Evolutionary conservation across 2,113 vertebrate genomes (phyloP), one percentile per base, ranked within the genome.

Genomic region (Camelus dromedarius): DNA sequence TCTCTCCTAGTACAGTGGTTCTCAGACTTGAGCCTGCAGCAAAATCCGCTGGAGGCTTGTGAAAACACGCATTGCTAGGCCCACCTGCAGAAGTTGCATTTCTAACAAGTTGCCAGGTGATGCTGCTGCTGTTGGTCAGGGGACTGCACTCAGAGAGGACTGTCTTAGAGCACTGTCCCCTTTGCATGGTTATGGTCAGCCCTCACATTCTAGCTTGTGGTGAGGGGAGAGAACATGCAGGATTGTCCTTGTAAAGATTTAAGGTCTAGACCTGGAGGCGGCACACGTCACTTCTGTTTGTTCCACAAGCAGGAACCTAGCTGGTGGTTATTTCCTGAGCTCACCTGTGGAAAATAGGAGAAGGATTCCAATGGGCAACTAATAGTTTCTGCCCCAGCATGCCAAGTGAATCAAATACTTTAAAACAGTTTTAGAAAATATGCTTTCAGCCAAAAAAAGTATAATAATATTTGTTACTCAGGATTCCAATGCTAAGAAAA

Each of bases 371-470:
- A 15, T 42, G 54, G 35, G 30, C 6, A 56, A 4, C n/a, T 90
- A 62, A 14, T 46, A 69, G 35, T 73, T 94, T 84, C 62, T 73
- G 50, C 24, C 12, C 52, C 15, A 48, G 32, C 32, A 54, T 1
- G 46, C 18, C 46, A 86, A 92, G 14, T 30, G 60, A 94, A 64
- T 58, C 26, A 42, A 81, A 35, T 82, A 86, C 28, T 62, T 79
- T 70, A 79, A 85, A 88, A 69, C 15, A 58, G 81, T 38, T 95
- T 88, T 89, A 86, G 54, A 93, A 94, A 83, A 70, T 81, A 14
- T 64, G 38, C 8, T 94, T 72, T 30, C 28, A 62, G 30, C 15
- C 48, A 8, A 18, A 69, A 89, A 92, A 28, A 62, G 10, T 2
- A 52, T 38, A 26, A 69, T 56, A n/a, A 26, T n/a, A 69, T 94